Conservation (phyloP, 2,888 invertebrate species). For the Cancer borealis region DNA sequence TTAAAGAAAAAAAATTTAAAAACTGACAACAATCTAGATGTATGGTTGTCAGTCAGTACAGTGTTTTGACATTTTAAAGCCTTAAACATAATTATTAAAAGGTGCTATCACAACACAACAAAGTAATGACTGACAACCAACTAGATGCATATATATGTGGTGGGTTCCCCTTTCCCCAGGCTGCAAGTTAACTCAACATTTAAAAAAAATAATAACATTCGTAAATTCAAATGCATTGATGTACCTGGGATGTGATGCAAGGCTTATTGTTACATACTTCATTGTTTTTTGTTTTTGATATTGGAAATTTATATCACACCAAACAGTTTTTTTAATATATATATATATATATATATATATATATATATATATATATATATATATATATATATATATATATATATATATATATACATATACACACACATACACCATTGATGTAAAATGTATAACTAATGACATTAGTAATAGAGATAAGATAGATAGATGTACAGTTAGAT, state of each 20-base stretch:
- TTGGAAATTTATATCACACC: not conserved
- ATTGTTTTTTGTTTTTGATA: not conserved
- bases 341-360: not conserved
- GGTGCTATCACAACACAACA: no score
- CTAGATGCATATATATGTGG: not conserved
- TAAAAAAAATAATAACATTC: not conserved
- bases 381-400: not conserved
- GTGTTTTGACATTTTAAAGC: no score
- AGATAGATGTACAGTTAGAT: no score
- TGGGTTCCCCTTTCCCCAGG: not conserved
- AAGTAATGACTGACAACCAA: no score
- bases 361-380: not conserved
- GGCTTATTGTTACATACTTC: not conserved
- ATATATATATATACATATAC: not conserved
- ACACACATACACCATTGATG: no score
- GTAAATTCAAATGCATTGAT: not conserved
- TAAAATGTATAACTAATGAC: no score
- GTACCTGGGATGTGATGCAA: not conserved
- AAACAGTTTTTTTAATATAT: not conserved
- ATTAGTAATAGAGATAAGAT: no score
- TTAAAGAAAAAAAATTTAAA: no score
- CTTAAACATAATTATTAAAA: no score
- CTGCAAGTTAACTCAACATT: not conserved
- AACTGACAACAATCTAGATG: no score
- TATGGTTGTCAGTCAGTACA: no score